phyloP scores from a whole-genome alignment of 37 sponge, comb jelly and placozoan species.

The Beroe forskalii region DNA sequence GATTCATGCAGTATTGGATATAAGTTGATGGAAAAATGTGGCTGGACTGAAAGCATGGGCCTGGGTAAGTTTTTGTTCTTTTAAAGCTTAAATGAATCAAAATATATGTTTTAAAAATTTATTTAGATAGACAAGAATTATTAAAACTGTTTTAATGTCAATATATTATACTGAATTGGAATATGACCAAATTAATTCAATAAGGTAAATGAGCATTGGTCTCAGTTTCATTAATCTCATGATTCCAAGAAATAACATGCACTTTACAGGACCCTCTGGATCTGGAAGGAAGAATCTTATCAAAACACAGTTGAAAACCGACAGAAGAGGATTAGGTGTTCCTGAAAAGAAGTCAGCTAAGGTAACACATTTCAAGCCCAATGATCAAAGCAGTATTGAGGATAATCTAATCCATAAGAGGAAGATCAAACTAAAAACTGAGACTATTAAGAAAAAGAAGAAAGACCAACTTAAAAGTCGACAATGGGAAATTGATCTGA shows the following conservation, averaged over 20 bases:
- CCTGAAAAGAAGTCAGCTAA: slow-evolving; percentile 8
- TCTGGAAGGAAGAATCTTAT: slow-evolving; percentile 29
- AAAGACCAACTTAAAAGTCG: background rate
- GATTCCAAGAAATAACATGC: too few relatives aligned
- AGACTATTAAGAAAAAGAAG: background rate
- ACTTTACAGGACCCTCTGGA: slow-evolving; percentile 51
- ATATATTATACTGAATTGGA: background rate
- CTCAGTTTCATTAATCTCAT: too few relatives aligned
- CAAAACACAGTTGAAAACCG: slow-evolving; percentile 42
- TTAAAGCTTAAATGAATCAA: background rate
- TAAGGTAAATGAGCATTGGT: too few relatives aligned
- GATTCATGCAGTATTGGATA: slow-evolving; percentile 27
- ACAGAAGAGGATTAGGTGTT: slow-evolving; percentile 36
- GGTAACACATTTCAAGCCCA: slow-evolving; percentile 26
- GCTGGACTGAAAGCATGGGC: slow-evolving; percentile 41
- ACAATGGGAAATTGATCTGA: slow-evolving; percentile 55
- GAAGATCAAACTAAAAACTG: slow-evolving; percentile 33
- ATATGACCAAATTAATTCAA: background rate
- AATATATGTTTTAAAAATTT: background rate
- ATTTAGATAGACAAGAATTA: background rate
- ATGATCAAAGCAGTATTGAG: slow-evolving; percentile 3
- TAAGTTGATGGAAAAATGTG: slow-evolving; percentile 17
- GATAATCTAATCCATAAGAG: slow-evolving; percentile 15
- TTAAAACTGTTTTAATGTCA: background rate
- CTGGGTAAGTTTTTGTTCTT: slow-evolving; percentile 11